Evolutionary conservation across 1,140 invertebrate genomes (phyloP), one percentile per base, ranked within the genome.

Genomic region (Helicoverpa armigera): DNA sequence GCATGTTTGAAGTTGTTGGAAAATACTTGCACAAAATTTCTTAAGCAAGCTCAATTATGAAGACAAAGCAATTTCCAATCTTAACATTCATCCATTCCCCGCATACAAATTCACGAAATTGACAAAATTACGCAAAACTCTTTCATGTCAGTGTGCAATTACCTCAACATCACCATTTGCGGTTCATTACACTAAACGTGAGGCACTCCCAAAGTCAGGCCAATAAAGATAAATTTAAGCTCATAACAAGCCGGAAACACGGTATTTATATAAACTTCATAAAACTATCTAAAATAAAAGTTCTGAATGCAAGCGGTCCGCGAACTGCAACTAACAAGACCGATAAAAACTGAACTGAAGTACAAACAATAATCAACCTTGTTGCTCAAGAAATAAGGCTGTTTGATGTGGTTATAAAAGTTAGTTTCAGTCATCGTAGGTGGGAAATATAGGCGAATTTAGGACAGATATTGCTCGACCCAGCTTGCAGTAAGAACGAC

Each of bases 391-490:
- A n/a, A 51, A 79, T 82, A 84, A 75, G 63, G 61, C 7, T 54
- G 31, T 80, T 31, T 78, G 2, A 9, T 53, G 48, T 56, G 2
- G 10, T 51, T 31, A 2, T 50, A 10, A 23, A 74, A 56, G 14
- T 56, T 77, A 60, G 73, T 63, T 80, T 60, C 35, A 23, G 69
- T 23, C 81, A 69, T 73, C 74, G 73, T 84, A 81, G 80, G 78
- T 81, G 82, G 80, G 48, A 69, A 54, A 79, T 79, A 65, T 75
- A 83, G 65, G 61, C 54, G 74, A 83, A 82, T 81, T 76, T 80
- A 61, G 81, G 75, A 53, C 80, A 86, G 74, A 81, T 81, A 82
- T 79, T 79, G 67, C 58, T 56, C 77, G 65, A 78, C 74, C 82
- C 70, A 80, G 73, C 72, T 81, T 83, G 61, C 60, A 60, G 60